Base-by-base conservation (phyloP, 2,797 vertebrate genomes). In the Zalophus californianus region DNA sequence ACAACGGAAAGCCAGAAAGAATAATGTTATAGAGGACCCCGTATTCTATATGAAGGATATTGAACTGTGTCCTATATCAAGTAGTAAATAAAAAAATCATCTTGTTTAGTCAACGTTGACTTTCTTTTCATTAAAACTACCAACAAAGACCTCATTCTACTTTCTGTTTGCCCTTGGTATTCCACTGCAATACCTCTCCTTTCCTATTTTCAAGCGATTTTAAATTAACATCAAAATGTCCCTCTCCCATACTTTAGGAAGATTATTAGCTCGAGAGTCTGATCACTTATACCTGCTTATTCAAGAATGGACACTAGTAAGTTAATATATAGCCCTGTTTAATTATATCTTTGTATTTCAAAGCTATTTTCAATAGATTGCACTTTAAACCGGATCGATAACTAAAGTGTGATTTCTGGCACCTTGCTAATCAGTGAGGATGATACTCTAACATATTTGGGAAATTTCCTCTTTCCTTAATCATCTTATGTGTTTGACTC, bases 61-160 rank as follows among this genome's bases (percentile, higher is more conserved):
- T 86, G 3, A 94, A 83, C 68, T 78, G 0, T 66, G 21, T 25
- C 32, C 7, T 48, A 10, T 29, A 16, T 32, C 35, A 94, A 14
- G 7, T 12, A 72, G 27, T 86, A 93, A 80, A 85, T 20, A 77
- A 50, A 23, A 23, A 75, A 64, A 15, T 66, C 60, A 64, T 91
- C 62, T 62, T 91, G 50, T 54, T 90, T 72, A 72, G 60, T 83
- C 44, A 96, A 29, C 48, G 86, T 9, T 64, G 25, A 90, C 38
- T 95, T 58, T 86, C 32, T 82, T 83, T 89, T 70, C 32, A 83
- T 86, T 97, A 86, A 86, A 88, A 38, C 54, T 86, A 68, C 1
- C 6, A 92, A 64, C 9, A 62, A 72, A 58, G 3, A 13, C 29
- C 6, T 83, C 18, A 75, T 77, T 84, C 60, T 78, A 3, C 35